Conservation (phyloP, 2,888 invertebrate genomes). For the Tridacna gigas region DNA sequence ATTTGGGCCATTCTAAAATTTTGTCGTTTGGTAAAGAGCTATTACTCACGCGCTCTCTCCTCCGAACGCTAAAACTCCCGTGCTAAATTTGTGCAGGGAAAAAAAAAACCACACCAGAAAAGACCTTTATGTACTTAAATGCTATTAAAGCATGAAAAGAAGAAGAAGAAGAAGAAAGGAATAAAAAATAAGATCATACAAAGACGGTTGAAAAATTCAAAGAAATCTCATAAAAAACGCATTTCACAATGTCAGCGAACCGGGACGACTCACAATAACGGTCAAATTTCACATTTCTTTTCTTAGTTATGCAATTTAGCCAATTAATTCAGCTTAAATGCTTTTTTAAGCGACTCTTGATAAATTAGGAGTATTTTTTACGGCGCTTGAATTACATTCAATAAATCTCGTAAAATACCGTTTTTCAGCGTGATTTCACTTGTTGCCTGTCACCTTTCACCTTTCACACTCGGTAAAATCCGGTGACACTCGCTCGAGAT, state of each 20-base stretch:
- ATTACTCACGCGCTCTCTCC: no score
- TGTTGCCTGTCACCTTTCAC: slow-evolving; percentile 25
- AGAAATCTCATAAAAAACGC: slow-evolving; percentile 10
- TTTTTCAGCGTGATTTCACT: slow-evolving; percentile 24
- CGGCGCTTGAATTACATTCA: slow-evolving; percentile 26
- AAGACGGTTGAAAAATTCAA: slow-evolving; percentile 5
- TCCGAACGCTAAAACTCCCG: no score
- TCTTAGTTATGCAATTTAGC: slow-evolving; percentile 11
- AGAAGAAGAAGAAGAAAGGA: no score
- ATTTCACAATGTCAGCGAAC: slow-evolving; percentile 16
- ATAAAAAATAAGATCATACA: not conserved
- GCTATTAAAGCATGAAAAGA: no score
- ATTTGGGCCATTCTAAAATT: no score
- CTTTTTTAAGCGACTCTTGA: slow-evolving; percentile 25
- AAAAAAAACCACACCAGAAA: no score
- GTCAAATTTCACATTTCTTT: slow-evolving; percentile 24
- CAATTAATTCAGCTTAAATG: slow-evolving; percentile 16
- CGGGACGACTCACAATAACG: not conserved
- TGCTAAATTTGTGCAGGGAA: no score
- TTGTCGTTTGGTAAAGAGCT: no score
- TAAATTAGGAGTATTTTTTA: slow-evolving; percentile 27
- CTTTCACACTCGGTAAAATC: slow-evolving; percentile 7
- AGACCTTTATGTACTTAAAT: no score
- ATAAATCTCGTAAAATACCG: slow-evolving; percentile 15
- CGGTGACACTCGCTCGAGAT: slow-evolving; percentile 15